Evolutionary conservation across 2,797 vertebrate genomes (phyloP).

Genomic region (Carcharodon carcharias): DNA sequence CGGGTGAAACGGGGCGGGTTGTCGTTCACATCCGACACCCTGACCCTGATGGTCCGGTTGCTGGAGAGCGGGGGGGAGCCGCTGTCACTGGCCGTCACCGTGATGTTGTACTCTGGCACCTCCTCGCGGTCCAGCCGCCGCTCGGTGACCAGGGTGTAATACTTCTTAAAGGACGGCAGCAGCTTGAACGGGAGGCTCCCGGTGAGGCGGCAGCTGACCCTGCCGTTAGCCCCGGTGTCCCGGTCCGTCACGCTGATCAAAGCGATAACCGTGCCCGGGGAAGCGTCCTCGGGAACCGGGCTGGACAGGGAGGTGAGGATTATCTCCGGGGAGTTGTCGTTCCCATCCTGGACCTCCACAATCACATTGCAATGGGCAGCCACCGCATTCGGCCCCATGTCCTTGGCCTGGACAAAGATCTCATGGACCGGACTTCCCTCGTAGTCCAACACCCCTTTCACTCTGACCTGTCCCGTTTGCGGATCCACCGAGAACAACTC

Average conservation of each 20-base stretch:
- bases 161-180: slow-evolving; percentile 44
- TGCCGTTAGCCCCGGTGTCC: slow-evolving; percentile 50
- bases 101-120: slow-evolving; percentile 45
- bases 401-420: slow-evolving; percentile 13
- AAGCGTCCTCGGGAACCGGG: slow-evolving; percentile 44
- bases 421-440: not conserved
- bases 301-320: slow-evolving; percentile 45
- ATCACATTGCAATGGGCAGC: slow-evolving; percentile 48
- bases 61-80: slow-evolving; percentile 51
- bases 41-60: slow-evolving; percentile 47
- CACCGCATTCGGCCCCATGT: slow-evolving; percentile 2
- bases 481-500: slow-evolving; percentile 43
- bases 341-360: slow-evolving; percentile 48
- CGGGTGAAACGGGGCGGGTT: slow-evolving; percentile 46
- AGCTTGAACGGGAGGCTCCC: slow-evolving; percentile 47
- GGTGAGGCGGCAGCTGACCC: slow-evolving; percentile 45
- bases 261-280: slow-evolving; percentile 44
- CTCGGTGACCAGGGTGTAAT: slow-evolving; percentile 49
- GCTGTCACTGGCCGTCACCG: slow-evolving; percentile 48
- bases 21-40: slow-evolving; percentile 51
- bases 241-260: slow-evolving; percentile 52
- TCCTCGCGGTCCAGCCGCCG: slow-evolving; percentile 48
- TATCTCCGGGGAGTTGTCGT: slow-evolving; percentile 50
- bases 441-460: not conserved
- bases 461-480: slow-evolving; percentile 39